Base-by-base conservation (phyloP, 2,888 invertebrate species). In the Zygaena filipendulae region DNA sequence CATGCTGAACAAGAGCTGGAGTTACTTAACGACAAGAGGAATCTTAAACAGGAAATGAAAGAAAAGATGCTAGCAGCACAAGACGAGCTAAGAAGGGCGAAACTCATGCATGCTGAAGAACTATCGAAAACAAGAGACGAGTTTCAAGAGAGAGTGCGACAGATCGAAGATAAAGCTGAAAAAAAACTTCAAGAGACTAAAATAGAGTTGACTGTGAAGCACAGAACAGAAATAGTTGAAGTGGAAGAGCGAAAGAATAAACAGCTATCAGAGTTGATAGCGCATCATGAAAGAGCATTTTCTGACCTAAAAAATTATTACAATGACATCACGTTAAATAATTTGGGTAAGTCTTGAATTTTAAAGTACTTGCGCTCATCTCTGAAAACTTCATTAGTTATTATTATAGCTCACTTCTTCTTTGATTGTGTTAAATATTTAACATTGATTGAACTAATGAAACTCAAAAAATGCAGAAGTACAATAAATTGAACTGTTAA, bases 221-320 rank as follows among this genome's bases (percentile, higher is more conserved):
- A 90, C 48, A 85, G 87, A 47, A 88, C 90, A 64, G 95, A 96
- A 71, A 85, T 94, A 54, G 84, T 90, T 26, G 93, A 96, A 70
- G 87, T 95, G 5, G 95, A 95, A 57, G 95, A 95, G 53, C 83
- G 94, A 21, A 97, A 97, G 69, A 95, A 95, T 63, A 85, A 86
- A 27, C 95, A 95, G 56, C 85, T 96, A 3, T 84, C 87, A 6
- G 88, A 88, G 20, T 67, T 97, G 34, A 91, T 92, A 39, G 81
- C 84, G 18, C 87, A 90, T 49, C 95, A 97, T 52, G 93, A 94
- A 38, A 85, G 85, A 44, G 89, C 92, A 0, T 93, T 95, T 57
- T 83, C 86, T 22, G 93, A 96, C 59, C 88, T 97, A 72, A 96
- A 95, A 61, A 92, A 90, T 62, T 97, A 96, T 69, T 97, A 96